Evolutionary conservation across 92 coral and sea anemone species (phyloP), one percentile per base, ranked within the genome.

Genomic region (Zoanthus sansibaricus): DNA sequence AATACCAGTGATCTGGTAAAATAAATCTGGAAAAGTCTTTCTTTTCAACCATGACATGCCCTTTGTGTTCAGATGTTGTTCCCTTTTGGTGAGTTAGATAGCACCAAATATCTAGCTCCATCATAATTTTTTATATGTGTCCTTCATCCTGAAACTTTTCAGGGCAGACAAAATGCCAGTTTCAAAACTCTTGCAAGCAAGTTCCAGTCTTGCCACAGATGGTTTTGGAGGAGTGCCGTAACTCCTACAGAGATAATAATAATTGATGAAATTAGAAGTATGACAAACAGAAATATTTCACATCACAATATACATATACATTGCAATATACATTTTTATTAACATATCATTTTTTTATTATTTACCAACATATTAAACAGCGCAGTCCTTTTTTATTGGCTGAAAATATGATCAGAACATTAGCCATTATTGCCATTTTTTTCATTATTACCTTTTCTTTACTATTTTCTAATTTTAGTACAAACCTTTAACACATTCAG

Each of bases 21-120:
- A 51, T 66, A 51, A 90, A 93, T 25, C 87, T 83, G 68, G 59
- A 31, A 72, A 93, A 88, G 72, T 93, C 92, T 80, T 84, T 82
- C 64, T 85, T 76, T 4, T 48, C 37, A 77, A 89, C 91, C 47
- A 94, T 71, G 5, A 56, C 71, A 75, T 91, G 85, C 0, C 94
- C 93, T 68, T 54, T 83, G 61, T 91, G 94, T 15, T 83, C 20
- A 0, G 88, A 94, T 37, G 84, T 76, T 17, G 48, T 69, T 13
- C 94, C 88, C 33, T 78, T 89, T 14, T 70, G 71, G 30, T 71
- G 46, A 11, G 69, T 56, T n/a, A 91, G 45, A 49, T 48, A 87
- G 3, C 94, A 48, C 92, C 94, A 91, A 25, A 91, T 85, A 84
- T 93, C 94, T 0, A 85, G 82, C 3, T 94, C 87, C 79, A 87